Conservation (phyloP, 2,113 vertebrate species). For the Melozone crissalis region DNA sequence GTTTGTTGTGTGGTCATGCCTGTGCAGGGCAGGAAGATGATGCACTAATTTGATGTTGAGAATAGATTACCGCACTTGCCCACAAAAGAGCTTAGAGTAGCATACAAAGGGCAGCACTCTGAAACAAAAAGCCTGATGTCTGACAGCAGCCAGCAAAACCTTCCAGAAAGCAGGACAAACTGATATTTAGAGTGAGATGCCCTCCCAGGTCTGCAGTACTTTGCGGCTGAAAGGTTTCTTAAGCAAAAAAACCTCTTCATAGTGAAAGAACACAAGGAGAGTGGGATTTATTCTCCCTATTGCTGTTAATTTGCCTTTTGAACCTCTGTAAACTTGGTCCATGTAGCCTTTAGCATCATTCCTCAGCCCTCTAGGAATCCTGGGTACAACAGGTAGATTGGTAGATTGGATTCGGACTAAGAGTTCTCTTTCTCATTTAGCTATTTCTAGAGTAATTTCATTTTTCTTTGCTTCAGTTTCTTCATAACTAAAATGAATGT, state of each 20-base stretch:
- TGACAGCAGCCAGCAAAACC: background rate
- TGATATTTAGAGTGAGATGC: background rate
- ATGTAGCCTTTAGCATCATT: background rate
- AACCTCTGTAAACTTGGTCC: background rate
- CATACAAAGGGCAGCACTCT: background rate
- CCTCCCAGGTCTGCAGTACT: background rate
- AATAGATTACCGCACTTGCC: background rate
- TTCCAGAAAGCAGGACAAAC: background rate
- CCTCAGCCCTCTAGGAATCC: background rate
- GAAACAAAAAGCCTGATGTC: background rate
- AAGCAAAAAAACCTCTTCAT: background rate
- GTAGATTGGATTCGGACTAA: background rate
- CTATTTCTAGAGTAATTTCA: background rate
- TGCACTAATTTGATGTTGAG: background rate
- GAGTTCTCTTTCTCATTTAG: background rate
- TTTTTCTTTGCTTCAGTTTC: background rate
- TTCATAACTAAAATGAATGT: accelerated
- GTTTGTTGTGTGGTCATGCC: background rate
- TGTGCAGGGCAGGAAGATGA: background rate
- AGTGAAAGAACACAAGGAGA: background rate
- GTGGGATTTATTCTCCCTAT: background rate
- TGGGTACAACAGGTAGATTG: background rate
- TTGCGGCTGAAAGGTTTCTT: background rate
- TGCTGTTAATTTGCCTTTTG: background rate
- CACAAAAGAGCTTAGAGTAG: background rate